Base-by-base conservation (phyloP, 2,113 vertebrate genomes). In the Nicator chloris region DNA sequence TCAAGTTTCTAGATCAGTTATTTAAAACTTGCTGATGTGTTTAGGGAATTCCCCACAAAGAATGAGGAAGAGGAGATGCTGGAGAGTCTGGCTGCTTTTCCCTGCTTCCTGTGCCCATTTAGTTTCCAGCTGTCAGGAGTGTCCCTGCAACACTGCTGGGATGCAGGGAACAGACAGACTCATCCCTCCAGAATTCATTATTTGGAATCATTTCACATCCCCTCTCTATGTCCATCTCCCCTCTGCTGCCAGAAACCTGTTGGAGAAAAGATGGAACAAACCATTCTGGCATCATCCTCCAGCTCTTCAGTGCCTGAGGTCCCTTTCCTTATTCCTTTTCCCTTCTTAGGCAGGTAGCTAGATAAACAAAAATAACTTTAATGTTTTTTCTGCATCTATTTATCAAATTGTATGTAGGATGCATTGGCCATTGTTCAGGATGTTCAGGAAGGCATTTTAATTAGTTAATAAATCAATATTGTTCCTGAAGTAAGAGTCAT, bases 51-150 rank as follows among this genome's bases (percentile, higher is more conserved):
- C 54, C 18, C 56, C 28, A 11, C 14, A 4, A 15, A 59, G n/a
- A 69, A 24, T 0, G 4, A 61, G 47, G 42, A 50, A 47, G 51
- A 44, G 60, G 50, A 83, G 23, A 23, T 56, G 14, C 7, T 19
- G 69, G 23, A 45, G 26, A 7, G 2, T 0, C 0, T 10, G 17
- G 40, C 19, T 84, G 40, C 39, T 66, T 73, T 66, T 51, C 18
- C 27, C 40, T 16, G 9, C 35, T 12, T 23, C 21, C 16, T 27
- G 27, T 65, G 1, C 2, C n/a, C 8, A 1, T 1, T 4, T 18
- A 24, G 13, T 47, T 54, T 42, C 31, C 72, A 78, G 24, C 17
- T 86, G 51, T 51, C 23, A 37, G 20, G 15, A 79, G 11, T 22
- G 45, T 22, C 31, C 35, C 3, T 3, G 65, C 17, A 23, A 53